A percentile compares a stretch with the other conserved stretches of the same genome.
These are phyloP conservation scores for Drosophila multiciliata DNA, from an alignment of 2,888 invertebrate genomes.

Conservation along the genomic window DNA sequence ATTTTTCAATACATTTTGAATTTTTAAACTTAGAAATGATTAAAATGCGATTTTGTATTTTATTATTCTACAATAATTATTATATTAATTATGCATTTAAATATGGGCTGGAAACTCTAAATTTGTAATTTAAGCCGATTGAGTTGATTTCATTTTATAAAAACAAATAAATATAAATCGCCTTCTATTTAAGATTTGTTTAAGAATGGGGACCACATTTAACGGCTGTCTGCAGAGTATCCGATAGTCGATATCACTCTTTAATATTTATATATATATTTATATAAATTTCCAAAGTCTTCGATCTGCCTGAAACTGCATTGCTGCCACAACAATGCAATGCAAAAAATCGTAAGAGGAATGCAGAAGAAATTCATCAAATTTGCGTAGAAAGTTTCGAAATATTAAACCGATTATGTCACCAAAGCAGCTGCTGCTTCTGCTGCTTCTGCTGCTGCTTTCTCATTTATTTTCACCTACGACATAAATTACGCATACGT, in stretches of 20 bases:
- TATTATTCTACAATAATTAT: too few relatives aligned
- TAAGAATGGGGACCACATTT: background rate
- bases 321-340: background rate
- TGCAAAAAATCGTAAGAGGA: background rate
- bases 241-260: background rate
- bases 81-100: too few relatives aligned
- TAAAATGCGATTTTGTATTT: too few relatives aligned
- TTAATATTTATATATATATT: background rate
- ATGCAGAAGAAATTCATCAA: constrained; percentile 35
- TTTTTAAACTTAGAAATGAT: background rate
- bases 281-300: background rate
- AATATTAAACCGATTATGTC: constrained; percentile 69
- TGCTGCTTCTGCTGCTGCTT: background rate
- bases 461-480: constrained; percentile 18
- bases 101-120: background rate
- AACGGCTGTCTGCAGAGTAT: background rate
- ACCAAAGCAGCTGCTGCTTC: constrained; percentile 56
- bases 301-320: background rate
- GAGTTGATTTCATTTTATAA: background rate
- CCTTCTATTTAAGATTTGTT: background rate
- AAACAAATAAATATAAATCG: too few relatives aligned
- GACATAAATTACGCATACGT: constrained; percentile 76
- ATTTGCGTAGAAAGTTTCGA: constrained; percentile 57
- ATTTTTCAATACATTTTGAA: background rate
- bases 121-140: background rate